Conservation (phyloP, 2,888 invertebrate genomes). For the Leucophora obtusa region DNA sequence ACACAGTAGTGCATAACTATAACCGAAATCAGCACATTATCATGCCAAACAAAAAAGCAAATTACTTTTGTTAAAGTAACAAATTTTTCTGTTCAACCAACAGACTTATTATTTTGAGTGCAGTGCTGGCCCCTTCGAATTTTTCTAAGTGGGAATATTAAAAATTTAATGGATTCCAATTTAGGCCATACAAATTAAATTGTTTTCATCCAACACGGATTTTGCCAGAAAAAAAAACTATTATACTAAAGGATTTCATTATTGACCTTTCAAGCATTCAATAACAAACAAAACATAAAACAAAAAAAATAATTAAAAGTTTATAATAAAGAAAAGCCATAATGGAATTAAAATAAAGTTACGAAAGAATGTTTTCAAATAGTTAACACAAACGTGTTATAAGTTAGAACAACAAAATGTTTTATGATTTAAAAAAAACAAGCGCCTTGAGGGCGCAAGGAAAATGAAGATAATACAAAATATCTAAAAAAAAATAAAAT, state of each 20-base stretch:
- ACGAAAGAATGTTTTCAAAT: conserved; percentile 33
- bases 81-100: too few relatives aligned
- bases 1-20: too few relatives aligned
- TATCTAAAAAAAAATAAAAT: neutral
- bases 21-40: too few relatives aligned
- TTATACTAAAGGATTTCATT: neutral
- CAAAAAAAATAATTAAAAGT: conserved; percentile 35
- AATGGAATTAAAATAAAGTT: neutral
- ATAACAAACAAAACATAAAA: conserved; percentile 8
- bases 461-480: neutral
- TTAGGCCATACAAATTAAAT: neutral
- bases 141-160: too few relatives aligned
- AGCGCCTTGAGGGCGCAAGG: conserved; percentile 3
- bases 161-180: neutral
- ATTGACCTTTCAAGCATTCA: conserved; percentile 4
- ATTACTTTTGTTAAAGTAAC: too few relatives aligned
- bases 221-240: neutral
- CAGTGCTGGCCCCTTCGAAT: too few relatives aligned
- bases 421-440: conserved; percentile 15
- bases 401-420: conserved; percentile 15
- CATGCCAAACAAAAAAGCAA: too few relatives aligned
- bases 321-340: conserved; percentile 30
- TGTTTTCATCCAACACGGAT: neutral
- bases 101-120: too few relatives aligned
- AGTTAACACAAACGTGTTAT: conserved; percentile 19